Evolutionary conservation across 2,888 invertebrate genomes (phyloP).

Genomic region (Gymnosoma rotundatum): DNA sequence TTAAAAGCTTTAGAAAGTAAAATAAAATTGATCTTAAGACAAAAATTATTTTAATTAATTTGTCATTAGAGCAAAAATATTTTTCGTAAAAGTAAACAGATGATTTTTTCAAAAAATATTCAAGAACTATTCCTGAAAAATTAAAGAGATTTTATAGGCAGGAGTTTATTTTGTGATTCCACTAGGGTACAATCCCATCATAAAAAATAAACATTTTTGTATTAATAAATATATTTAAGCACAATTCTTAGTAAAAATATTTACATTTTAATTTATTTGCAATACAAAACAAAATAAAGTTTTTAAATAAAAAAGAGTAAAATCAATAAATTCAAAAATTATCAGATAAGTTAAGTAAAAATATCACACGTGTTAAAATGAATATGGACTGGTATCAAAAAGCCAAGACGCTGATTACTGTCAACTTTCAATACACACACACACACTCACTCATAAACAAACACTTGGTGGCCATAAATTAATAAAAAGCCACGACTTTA

Average conservation of each 20-base stretch:
- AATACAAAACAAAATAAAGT: neutral
- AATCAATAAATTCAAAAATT: constrained; percentile 34
- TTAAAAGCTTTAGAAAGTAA: too few species aligned
- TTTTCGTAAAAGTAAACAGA: too few species aligned
- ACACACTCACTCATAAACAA: neutral
- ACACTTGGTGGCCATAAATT: constrained; percentile 57
- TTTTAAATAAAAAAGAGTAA: neutral
- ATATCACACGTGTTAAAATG: constrained; percentile 49
- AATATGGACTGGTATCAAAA: neutral
- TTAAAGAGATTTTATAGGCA: too few species aligned
- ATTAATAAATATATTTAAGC: neutral
- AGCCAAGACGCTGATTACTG: neutral
- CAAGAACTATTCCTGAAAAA: too few species aligned
- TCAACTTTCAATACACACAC: neutral
- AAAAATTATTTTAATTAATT: too few species aligned
- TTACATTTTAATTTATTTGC: neutral
- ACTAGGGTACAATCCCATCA: too few species aligned
- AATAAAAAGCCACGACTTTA: constrained; percentile 45
- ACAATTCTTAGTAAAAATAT: neutral
- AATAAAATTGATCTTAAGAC: too few species aligned
- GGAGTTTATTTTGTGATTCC: too few species aligned
- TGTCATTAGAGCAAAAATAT: too few species aligned
- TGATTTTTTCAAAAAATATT: too few species aligned
- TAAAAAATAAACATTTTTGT: too few species aligned
- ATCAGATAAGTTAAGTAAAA: constrained; percentile 29